phyloP scores from a whole-genome alignment of 30 jellyfish, hydroid and myxozoan genomes.

The Aurelia sp. region DNA sequence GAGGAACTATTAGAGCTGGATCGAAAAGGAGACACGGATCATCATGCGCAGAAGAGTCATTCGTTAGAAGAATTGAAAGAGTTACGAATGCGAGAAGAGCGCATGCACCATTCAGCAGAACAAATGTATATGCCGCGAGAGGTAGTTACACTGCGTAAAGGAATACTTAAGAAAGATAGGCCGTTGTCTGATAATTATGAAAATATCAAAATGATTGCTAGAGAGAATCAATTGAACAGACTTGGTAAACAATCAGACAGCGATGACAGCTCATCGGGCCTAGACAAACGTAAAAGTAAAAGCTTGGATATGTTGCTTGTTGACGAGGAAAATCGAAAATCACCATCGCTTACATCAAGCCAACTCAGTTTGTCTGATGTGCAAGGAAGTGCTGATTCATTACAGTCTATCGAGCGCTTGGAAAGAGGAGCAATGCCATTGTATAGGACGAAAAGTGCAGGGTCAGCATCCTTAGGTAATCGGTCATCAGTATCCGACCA shows the following conservation, averaged over 20 bases:
- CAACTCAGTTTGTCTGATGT: conserved; percentile 76
- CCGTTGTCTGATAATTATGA: conserved; percentile 97
- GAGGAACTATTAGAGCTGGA: conserved; percentile 85
- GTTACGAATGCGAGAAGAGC: conserved; percentile 20
- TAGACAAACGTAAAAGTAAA: conserved; percentile 68
- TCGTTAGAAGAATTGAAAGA: conserved; percentile 54
- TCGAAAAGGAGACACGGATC: conserved; percentile 25
- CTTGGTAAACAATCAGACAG: conserved; percentile 39
- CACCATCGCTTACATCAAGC: conserved; percentile 74
- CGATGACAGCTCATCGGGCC: conserved; percentile 39
- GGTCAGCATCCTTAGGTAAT: conserved; percentile 21
- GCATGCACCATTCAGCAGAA: conserved; percentile 72
- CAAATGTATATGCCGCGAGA: conserved; percentile 50
- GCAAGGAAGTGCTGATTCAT: conserved; percentile 66
- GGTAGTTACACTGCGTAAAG: conserved; percentile 60
- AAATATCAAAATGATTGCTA: conserved; percentile 79
- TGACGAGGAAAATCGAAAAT: conserved; percentile 46
- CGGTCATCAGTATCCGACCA: conserved; percentile 48
- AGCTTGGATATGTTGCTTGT: conserved; percentile 75
- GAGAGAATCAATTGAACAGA: conserved; percentile 55
- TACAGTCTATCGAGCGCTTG: conserved; percentile 40
- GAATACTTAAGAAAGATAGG: conserved; percentile 81
- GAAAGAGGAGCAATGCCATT: conserved; percentile 18
- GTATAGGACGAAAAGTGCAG: conserved; percentile 29
- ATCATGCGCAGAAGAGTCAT: conserved; percentile 41